These are phyloP conservation scores for Eueides isabella DNA, from an alignment of 1,140 invertebrate genomes.

Conservation along the genomic window DNA sequence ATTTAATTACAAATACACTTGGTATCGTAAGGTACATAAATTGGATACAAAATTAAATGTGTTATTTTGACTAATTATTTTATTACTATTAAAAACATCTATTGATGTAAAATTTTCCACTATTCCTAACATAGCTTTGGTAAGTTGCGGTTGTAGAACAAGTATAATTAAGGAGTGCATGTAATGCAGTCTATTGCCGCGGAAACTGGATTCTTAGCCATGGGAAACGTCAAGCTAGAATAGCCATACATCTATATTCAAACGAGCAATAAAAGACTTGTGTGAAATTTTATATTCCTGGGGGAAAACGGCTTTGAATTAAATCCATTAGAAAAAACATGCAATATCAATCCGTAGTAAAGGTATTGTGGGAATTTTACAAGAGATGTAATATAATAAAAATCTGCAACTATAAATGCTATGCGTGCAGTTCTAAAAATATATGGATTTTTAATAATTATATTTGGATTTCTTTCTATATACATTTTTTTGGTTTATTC, in stretches of 20 bases:
- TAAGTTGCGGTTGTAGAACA: conserved; percentile 43
- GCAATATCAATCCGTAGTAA: neutral
- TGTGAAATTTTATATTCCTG: conserved; percentile 36
- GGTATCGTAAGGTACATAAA: too few relatives aligned
- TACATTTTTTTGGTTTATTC: neutral
- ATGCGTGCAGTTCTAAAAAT: too few relatives aligned
- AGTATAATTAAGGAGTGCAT: conserved; percentile 56
- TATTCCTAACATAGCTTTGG: neutral
- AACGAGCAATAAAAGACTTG: conserved; percentile 29
- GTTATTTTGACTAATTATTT: too few relatives aligned
- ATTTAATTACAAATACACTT: too few relatives aligned
- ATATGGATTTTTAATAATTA: too few relatives aligned
- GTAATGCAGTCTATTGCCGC: conserved; percentile 42
- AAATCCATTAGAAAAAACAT: neutral
- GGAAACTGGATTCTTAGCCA: conserved; percentile 51
- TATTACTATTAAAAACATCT: too few relatives aligned
- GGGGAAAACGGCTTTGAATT: neutral
- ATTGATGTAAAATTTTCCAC: too few relatives aligned
- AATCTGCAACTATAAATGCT: too few relatives aligned
- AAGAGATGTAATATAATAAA: neutral
- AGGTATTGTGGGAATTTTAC: neutral
- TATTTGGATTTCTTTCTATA: too few relatives aligned
- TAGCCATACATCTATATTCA: conserved; percentile 30
- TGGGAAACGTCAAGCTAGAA: conserved; percentile 47
- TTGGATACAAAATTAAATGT: too few relatives aligned